Conservation (phyloP, 2,888 invertebrate species). For the Calameuta pallipes region DNA sequence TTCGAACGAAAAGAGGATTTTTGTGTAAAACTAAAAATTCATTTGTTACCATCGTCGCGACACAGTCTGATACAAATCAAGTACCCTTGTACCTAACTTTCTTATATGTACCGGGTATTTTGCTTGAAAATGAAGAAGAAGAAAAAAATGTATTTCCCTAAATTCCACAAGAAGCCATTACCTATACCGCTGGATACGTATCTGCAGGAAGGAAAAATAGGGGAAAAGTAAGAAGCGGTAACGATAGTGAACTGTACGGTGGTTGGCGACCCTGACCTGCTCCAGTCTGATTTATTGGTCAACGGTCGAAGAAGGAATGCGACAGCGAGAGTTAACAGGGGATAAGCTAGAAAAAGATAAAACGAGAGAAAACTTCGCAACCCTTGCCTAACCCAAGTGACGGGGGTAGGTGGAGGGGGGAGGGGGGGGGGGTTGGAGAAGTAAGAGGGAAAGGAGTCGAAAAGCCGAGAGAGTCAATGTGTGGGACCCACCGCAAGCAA, state of each 20-base stretch:
- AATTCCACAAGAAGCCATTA: slow-evolving; percentile 2
- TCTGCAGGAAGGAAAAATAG: slow-evolving; percentile 12
- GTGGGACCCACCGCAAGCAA: slow-evolving; percentile 44
- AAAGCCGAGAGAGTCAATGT: neutral
- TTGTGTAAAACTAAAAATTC: too few relatives aligned
- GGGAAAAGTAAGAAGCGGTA: neutral
- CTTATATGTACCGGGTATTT: too few relatives aligned
- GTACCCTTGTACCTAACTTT: too few relatives aligned
- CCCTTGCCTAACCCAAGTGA: slow-evolving; percentile 47
- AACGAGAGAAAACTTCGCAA: slow-evolving; percentile 29
- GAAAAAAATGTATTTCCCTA: neutral
- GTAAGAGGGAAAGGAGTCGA: too few relatives aligned
- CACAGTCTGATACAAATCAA: too few relatives aligned
- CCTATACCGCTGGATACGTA: neutral
- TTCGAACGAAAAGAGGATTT: too few relatives aligned
- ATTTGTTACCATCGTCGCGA: too few relatives aligned
- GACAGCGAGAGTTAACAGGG: slow-evolving; percentile 12
- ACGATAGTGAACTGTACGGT: slow-evolving; percentile 8
- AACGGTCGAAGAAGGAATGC: slow-evolving; percentile 19
- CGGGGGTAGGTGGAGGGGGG: slow-evolving; percentile 9
- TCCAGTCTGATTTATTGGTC: slow-evolving; percentile 25
- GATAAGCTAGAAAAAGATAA: slow-evolving; percentile 6
- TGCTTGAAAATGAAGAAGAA: neutral
- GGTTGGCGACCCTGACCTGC: slow-evolving; percentile 20
- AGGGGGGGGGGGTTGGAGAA: neutral